Conservation (phyloP, 2,797 vertebrate species). For the Petrocephalus schoutedeni region DNA sequence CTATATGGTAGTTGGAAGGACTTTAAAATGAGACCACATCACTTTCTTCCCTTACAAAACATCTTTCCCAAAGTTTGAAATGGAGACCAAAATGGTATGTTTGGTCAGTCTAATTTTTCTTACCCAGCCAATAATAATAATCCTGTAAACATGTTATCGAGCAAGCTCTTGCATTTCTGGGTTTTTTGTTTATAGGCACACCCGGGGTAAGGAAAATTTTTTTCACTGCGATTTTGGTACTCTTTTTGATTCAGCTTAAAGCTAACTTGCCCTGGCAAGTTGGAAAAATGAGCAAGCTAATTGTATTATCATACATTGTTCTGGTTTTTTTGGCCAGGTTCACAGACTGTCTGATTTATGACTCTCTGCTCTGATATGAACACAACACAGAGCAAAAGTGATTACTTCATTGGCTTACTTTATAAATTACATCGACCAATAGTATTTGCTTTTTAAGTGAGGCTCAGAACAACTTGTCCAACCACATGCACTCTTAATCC, state of each 20-base stretch:
- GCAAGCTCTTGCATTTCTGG: background rate
- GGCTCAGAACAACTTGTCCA: background rate
- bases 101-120: conserved; percentile 19
- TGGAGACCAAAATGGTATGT: conserved; percentile 20
- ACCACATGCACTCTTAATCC: background rate
- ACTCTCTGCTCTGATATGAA: background rate
- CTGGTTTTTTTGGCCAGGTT: background rate
- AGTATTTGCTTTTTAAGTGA: background rate
- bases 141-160: background rate
- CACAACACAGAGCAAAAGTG: background rate
- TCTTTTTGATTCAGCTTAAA: background rate
- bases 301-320: background rate
- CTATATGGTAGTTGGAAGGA: background rate
- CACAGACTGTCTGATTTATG: background rate
- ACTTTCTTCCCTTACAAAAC: conserved; percentile 6
- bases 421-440: background rate
- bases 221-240: background rate
- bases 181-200: conserved; percentile 12
- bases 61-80: background rate
- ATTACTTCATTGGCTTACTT: background rate
- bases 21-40: conserved; percentile 4
- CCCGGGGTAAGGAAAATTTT: background rate
- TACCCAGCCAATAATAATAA: conserved; percentile 13
- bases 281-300: background rate
- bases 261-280: background rate